Evolutionary conservation across 2,797 vertebrate genomes (phyloP).

Genomic region (Scyliorhinus canicula): DNA sequence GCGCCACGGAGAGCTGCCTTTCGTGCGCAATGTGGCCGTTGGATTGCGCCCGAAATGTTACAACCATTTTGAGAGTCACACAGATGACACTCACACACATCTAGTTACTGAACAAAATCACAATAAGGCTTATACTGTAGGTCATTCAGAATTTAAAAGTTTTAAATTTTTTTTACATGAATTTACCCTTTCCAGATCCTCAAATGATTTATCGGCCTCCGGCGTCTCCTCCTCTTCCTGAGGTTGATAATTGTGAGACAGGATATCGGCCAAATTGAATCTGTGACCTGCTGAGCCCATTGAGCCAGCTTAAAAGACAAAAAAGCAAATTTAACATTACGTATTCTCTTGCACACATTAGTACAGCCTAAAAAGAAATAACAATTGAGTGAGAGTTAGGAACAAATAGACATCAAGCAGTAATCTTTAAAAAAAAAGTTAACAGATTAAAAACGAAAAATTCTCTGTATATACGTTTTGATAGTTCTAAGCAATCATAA

Average conservation of each 20-base stretch:
- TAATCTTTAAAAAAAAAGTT: not conserved
- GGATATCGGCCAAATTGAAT: conserved; percentile 67
- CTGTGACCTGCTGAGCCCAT: conserved; percentile 64
- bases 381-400: not conserved
- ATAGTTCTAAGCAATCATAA: not conserved
- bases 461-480: not conserved
- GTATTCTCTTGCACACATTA: not conserved
- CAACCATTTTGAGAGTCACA: not conserved
- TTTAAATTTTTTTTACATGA: not conserved
- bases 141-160: not conserved
- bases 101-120: not conserved
- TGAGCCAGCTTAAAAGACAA: conserved; percentile 58
- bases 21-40: too few species aligned
- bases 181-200: conserved; percentile 60
- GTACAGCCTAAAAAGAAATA: not conserved
- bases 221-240: conserved; percentile 53
- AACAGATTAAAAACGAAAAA: not conserved
- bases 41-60: too few species aligned
- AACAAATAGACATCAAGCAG: not conserved
- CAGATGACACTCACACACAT: not conserved
- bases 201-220: conserved; percentile 55
- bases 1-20: too few species aligned
- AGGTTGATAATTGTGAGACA: conserved; percentile 64
- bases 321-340: conserved; percentile 38
- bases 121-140: too few species aligned